Base-by-base conservation (phyloP, 2,888 invertebrate species). In the Formica aserva region DNA sequence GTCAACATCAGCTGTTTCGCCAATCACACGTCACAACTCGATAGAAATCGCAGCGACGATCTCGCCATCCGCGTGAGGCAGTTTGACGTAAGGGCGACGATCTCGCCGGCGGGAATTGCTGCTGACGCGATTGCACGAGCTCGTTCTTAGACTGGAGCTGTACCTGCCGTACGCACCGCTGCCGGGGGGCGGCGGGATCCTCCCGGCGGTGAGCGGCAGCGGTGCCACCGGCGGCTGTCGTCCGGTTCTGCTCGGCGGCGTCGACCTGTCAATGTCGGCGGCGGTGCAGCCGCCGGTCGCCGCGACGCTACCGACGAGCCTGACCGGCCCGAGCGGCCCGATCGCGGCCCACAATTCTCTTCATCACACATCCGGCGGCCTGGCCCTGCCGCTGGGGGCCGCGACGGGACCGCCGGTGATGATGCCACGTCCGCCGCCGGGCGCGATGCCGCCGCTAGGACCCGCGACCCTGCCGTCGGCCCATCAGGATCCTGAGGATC, bases 191-290 rank as follows among this genome's bases (percentile, higher is more conserved):
- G 94, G 94, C 89, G 93, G 94, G 82, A 94, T 94, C 94, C 94
- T 95, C 94, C 94, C 95, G 94, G 93, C 94, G 93, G 94, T 94
- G 89, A 91, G 89, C 83, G 92, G 89, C 71, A 91, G 92, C 57
- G 90, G 91, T 48, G 92, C 88, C 67, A 87, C 90, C 67, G 92
- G 91, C 45, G 92, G 91, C 48, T 94, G 94, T 90, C 93, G 94
- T 80, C 94, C 94, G 74, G 94, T 94, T n/a, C 83, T 94, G 38
- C 90, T 94, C 82, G 94, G 94, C 66, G 94, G 94, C 87, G 94
- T 95, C 87, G 95, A 95, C 88, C 91, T 95, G 78, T 95, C 95
- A 83, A 95, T 95, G 95, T 95, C 95, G 83, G 95, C 95, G 55
- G 95, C 95, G 57, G 94, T 95, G 85, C 93, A 93, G 84, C 93